phyloP scores from a whole-genome alignment of 23 tunicate species.

The Trididemnum miniatum region DNA sequence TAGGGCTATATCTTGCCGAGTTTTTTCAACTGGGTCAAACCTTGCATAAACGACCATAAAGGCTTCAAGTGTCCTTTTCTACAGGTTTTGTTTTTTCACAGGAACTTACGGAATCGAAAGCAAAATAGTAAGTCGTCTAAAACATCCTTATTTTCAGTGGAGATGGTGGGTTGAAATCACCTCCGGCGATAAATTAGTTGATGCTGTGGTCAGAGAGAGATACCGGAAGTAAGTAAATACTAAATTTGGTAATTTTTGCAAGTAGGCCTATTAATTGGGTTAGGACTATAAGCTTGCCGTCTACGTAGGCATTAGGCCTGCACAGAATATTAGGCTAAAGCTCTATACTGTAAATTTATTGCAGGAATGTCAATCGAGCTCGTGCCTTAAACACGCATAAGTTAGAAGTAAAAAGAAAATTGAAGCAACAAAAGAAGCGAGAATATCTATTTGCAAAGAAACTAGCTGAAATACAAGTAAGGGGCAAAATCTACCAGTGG shows the following conservation, averaged over 20 bases:
- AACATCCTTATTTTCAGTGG: slow-evolving; percentile 73
- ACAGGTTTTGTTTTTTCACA: neutral
- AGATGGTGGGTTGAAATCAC: slow-evolving; percentile 57
- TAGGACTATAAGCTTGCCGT: neutral
- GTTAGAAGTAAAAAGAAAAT: neutral
- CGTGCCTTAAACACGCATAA: neutral
- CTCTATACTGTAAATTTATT: neutral
- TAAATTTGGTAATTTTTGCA: neutral
- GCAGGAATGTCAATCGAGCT: neutral
- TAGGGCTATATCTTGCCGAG: too few relatives aligned
- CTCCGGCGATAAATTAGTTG: slow-evolving; percentile 38
- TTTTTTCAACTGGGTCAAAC: too few relatives aligned
- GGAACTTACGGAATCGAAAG: slow-evolving; percentile 67
- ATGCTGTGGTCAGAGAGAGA: slow-evolving; percentile 45
- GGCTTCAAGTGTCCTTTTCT: too few relatives aligned
- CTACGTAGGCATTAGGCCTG: neutral
- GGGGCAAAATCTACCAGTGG: too few relatives aligned
- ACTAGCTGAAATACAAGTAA: slow-evolving; percentile 48
- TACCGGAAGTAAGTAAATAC: slow-evolving; percentile 47
- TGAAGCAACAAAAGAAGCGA: slow-evolving; percentile 24
- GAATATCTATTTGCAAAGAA: slow-evolving; percentile 47
- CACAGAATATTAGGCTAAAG: neutral
- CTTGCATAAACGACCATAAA: too few relatives aligned
- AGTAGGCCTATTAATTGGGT: neutral
- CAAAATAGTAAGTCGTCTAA: slow-evolving; percentile 36